Evolutionary conservation across 2,113 vertebrate genomes (phyloP).

Genomic region (Athene noctua): DNA sequence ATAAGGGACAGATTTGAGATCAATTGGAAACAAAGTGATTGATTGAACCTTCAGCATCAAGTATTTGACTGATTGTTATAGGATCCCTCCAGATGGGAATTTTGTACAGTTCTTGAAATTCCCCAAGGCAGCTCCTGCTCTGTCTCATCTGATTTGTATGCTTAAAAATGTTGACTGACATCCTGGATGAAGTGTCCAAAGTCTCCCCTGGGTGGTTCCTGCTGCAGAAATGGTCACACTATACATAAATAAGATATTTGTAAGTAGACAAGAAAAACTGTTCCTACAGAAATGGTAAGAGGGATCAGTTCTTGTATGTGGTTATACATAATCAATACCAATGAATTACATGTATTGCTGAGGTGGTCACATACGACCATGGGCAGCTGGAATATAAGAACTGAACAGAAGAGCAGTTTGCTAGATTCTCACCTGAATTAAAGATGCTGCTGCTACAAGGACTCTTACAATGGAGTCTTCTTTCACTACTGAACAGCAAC

Average conservation of each 20-base stretch:
- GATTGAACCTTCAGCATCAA: neutral
- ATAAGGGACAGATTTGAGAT: neutral
- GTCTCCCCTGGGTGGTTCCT: neutral
- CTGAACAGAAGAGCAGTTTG: neutral
- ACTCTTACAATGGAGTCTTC: neutral
- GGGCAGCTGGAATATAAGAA: neutral
- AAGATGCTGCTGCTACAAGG: neutral
- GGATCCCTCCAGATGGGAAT: neutral
- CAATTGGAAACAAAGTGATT: neutral
- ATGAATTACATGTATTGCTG: neutral
- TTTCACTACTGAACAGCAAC: neutral
- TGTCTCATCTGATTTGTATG: neutral
- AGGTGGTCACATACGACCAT: accelerated
- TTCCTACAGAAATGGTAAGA: neutral
- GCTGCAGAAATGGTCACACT: neutral
- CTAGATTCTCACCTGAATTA: neutral
- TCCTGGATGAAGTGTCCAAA: neutral
- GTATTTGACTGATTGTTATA: neutral
- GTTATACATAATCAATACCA: neutral
- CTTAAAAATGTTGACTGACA: neutral
- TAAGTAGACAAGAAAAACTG: neutral
- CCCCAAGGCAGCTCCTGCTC: neutral
- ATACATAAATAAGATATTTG: neutral
- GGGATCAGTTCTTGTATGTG: neutral
- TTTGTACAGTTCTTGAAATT: neutral